Evolutionary conservation across 2,113 vertebrate species (phyloP).

Genomic region (Meleagris gallopavo): DNA sequence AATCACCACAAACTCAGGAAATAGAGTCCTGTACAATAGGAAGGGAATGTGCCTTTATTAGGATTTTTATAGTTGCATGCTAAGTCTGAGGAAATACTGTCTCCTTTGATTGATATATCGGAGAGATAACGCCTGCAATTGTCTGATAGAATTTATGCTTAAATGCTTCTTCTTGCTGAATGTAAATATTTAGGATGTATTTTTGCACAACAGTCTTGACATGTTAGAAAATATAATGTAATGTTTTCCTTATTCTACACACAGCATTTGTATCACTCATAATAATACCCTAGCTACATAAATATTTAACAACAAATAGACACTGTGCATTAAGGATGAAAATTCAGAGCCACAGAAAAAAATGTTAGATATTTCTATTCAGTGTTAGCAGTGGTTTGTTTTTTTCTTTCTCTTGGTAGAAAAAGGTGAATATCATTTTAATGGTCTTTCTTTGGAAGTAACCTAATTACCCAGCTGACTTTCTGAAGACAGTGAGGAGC

Average conservation of each 20-base stretch:
- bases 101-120: background rate
- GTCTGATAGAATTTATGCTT: background rate
- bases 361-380: background rate
- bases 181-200: background rate
- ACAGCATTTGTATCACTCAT: background rate
- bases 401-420: background rate
- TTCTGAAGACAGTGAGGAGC: background rate
- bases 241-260: background rate
- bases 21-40: rapidly evolving
- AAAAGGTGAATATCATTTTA: background rate
- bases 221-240: background rate
- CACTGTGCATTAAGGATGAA: background rate
- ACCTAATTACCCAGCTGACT: constrained; percentile 12
- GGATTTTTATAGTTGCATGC: background rate
- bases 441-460: background rate
- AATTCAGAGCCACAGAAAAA: background rate
- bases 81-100: background rate
- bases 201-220: background rate
- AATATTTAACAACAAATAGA: constrained; percentile 3
- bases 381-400: background rate
- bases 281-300: background rate
- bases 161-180: background rate
- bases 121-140: background rate
- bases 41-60: background rate
- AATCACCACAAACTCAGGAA: background rate